phyloP scores from a whole-genome alignment of 2,113 vertebrate genomes.

The Collichthys lucidus region DNA sequence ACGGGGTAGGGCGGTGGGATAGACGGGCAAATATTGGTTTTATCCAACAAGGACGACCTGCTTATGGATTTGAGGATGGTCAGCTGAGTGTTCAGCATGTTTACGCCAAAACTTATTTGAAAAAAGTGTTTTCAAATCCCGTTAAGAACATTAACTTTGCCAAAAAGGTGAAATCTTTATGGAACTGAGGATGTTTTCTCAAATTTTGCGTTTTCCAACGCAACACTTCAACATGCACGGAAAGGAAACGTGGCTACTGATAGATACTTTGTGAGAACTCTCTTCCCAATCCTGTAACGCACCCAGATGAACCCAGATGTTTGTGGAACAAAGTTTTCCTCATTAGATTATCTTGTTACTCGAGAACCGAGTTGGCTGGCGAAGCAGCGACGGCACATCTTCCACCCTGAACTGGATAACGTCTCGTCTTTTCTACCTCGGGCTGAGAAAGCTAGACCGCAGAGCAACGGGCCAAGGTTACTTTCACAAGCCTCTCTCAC shows the following conservation, averaged over 20 bases:
- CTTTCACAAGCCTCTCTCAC: constrained; percentile 47
- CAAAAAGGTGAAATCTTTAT: too few relatives aligned
- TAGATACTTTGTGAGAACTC: background rate
- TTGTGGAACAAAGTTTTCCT: background rate
- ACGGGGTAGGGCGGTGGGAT: too few relatives aligned
- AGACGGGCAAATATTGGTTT: too few relatives aligned
- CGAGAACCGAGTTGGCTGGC: background rate
- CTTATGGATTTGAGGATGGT: background rate
- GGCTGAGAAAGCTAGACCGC: constrained; percentile 21
- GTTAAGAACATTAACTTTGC: too few relatives aligned
- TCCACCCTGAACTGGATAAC: background rate
- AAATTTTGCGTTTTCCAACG: too few relatives aligned
- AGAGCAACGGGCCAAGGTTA: constrained; percentile 21
- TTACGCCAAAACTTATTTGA: too few relatives aligned
- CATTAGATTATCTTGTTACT: too few relatives aligned
- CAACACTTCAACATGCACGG: too few relatives aligned
- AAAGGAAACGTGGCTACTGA: too few relatives aligned
- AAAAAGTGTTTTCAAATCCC: too few relatives aligned
- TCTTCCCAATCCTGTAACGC: background rate
- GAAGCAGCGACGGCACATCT: background rate
- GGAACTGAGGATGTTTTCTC: too few relatives aligned
- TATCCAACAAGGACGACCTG: background rate
- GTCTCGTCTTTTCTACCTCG: background rate
- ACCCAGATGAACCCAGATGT: background rate
- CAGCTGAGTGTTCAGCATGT: background rate